Evolutionary conservation across 2,797 vertebrate genomes (phyloP).

Genomic region (Malacoraja senta): DNA sequence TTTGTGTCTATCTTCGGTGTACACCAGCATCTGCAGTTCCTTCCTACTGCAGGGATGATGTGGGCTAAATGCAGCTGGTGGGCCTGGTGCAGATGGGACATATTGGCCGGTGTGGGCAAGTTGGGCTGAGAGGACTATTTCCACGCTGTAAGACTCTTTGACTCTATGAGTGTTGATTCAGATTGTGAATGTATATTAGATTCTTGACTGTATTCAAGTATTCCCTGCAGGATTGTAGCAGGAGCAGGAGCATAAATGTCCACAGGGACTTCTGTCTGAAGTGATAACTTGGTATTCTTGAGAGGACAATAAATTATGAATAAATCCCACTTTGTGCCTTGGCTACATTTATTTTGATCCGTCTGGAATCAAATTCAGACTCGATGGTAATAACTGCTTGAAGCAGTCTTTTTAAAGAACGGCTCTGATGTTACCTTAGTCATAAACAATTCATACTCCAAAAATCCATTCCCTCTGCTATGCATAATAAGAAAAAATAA

Average conservation of each 20-base stretch:
- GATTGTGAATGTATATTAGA: neutral
- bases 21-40: too few species aligned
- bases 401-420: neutral
- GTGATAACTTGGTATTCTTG: neutral
- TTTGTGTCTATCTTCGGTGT: too few species aligned
- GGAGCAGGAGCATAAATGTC: neutral
- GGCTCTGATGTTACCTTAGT: neutral
- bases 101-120: too few species aligned
- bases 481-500: neutral
- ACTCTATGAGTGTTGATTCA: neutral
- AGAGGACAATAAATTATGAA: conserved; percentile 18
- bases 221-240: neutral
- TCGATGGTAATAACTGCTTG: neutral
- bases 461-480: neutral
- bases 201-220: neutral
- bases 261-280: conserved; percentile 2
- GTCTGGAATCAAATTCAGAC: neutral
- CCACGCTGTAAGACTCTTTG: neutral
- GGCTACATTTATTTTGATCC: conserved; percentile 22
- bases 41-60: too few species aligned
- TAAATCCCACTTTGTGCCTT: neutral
- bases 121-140: too few species aligned
- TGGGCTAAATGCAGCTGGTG: too few species aligned
- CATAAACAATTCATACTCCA: neutral
- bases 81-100: too few species aligned